These are phyloP conservation scores for Nemopilema nomurai DNA, from an alignment of 30 jellyfish, hydroid and myxozoan genomes.

Conservation along the genomic window DNA sequence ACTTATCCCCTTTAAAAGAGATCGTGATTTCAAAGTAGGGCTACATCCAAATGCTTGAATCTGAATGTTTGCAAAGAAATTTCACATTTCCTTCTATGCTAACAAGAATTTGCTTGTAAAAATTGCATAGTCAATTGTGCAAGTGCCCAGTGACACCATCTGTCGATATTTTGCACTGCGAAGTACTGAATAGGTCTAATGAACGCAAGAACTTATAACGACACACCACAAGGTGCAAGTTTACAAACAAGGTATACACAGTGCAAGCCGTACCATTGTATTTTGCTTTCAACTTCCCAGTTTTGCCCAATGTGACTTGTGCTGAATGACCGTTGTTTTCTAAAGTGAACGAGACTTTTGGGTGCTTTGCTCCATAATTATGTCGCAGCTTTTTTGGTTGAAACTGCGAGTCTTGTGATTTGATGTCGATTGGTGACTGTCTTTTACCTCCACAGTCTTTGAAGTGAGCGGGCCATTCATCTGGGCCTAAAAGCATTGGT, in stretches of 20 bases:
- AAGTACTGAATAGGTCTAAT: neutral
- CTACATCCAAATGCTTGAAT: no score
- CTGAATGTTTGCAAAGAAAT: no score
- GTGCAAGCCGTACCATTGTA: conserved; percentile 48
- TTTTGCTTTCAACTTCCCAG: neutral
- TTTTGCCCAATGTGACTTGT: conserved; percentile 36
- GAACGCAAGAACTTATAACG: no score
- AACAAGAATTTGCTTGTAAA: no score
- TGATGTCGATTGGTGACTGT: conserved; percentile 59
- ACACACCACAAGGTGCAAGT: no score
- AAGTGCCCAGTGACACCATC: no score
- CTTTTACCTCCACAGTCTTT: conserved; percentile 25
- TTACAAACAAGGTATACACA: no score
- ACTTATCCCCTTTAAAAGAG: conserved; percentile 17
- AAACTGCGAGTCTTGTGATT: neutral
- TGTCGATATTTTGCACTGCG: neutral
- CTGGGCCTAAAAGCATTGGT: conserved; percentile 23
- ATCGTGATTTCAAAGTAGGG: no score
- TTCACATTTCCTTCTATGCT: no score
- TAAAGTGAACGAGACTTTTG: conserved; percentile 14
- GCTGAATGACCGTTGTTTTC: conserved; percentile 70
- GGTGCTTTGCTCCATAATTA: conserved; percentile 6
- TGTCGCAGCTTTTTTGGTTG: neutral
- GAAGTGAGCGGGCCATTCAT: conserved; percentile 21
- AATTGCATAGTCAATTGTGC: no score